A percentile compares a stretch with the other conserved stretches of the same genome.
phyloP scores from a whole-genome alignment of 2,797 vertebrate genomes.

The Hippopotamyrus pictus region DNA sequence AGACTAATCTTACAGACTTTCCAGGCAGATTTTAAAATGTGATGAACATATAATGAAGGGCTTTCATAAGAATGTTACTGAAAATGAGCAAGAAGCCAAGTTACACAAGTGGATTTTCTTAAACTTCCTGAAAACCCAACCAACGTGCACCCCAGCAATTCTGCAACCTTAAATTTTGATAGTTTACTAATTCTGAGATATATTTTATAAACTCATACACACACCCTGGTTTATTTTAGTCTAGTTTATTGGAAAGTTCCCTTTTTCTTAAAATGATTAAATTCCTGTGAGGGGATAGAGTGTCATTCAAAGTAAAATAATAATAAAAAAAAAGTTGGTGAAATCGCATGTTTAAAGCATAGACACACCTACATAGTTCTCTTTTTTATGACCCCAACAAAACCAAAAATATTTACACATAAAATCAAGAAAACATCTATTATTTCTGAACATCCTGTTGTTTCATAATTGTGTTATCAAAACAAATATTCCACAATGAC shows the following conservation, averaged over 20 bases:
- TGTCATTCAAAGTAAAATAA: not conserved
- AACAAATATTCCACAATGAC: not conserved
- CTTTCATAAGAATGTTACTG: not conserved
- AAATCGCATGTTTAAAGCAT: not conserved
- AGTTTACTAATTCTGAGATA: not conserved
- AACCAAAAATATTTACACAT: not conserved
- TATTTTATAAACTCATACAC: not conserved
- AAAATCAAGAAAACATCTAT: not conserved
- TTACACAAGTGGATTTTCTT: not conserved
- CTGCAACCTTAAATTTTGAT: not conserved
- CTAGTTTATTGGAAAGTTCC: not conserved
- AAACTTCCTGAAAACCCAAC: not conserved
- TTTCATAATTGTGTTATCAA: not conserved
- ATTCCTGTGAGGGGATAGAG: not conserved
- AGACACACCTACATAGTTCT: not conserved
- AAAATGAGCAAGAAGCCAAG: not conserved
- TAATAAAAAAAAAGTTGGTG: not conserved
- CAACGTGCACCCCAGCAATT: not conserved
- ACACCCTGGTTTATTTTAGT: not conserved
- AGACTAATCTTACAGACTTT: not conserved
- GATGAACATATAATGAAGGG: not conserved
- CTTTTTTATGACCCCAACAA: not conserved
- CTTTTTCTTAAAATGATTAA: not conserved
- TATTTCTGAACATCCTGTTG: not conserved
- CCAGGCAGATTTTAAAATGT: not conserved